A percentile compares a stretch with the other conserved stretches of the same genome.
phyloP scores from a whole-genome alignment of 2,888 invertebrate species.

The Cylindroiulus punctatus region DNA sequence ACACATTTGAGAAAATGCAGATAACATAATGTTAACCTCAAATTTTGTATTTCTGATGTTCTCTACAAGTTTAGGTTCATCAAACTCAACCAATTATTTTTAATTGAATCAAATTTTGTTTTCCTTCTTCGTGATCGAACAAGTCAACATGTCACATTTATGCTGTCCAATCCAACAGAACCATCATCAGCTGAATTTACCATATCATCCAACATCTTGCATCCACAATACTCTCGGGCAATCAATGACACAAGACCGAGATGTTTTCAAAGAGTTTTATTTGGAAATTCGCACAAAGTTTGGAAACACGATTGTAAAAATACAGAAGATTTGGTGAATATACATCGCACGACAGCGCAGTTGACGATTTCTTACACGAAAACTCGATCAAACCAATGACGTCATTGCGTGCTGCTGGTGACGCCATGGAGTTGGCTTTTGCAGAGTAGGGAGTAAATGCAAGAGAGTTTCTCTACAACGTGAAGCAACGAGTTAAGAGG shows the following conservation, averaged over 20 bases:
- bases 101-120: too few relatives aligned
- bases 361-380: background rate
- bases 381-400: conserved; percentile 4
- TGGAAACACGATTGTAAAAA: conserved; percentile 25
- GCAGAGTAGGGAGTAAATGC: background rate
- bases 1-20: too few relatives aligned
- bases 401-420: background rate
- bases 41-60: too few relatives aligned
- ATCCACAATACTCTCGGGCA: background rate
- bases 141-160: too few relatives aligned
- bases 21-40: too few relatives aligned
- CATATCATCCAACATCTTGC: too few relatives aligned
- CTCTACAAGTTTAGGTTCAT: too few relatives aligned
- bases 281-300: conserved; percentile 29
- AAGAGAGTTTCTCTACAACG: background rate
- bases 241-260: too few relatives aligned
- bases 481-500: conserved; percentile 26
- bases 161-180: too few relatives aligned
- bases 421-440: background rate
- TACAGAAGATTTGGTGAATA: conserved; percentile 12
- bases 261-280: background rate
- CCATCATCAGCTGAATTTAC: too few relatives aligned
- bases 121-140: too few relatives aligned
- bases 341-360: background rate
- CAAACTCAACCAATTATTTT: too few relatives aligned